A percentile compares a stretch with the other conserved stretches of the same genome.
These are phyloP conservation scores for Dendrocincla fuliginosa DNA, from an alignment of 2,797 vertebrate species.

Conservation along the genomic window DNA sequence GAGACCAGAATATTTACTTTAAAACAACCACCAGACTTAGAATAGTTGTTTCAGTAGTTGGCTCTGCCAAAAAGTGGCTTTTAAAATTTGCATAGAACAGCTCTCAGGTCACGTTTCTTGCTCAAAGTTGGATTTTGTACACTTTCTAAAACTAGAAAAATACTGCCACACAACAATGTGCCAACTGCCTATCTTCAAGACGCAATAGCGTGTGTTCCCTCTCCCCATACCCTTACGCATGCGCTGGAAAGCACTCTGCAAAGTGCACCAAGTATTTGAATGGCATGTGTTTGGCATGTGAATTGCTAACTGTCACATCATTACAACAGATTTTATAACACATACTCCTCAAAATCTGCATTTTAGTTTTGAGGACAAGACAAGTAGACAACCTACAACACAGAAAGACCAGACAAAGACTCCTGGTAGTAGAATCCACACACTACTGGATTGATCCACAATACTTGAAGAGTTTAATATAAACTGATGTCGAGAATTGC, in stretches of 20 bases:
- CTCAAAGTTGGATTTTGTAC: neutral
- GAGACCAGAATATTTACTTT: neutral
- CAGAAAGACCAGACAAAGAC: neutral
- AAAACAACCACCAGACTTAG: neutral
- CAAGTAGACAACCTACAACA: neutral
- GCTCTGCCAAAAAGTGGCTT: neutral
- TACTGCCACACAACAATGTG: neutral
- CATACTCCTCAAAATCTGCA: neutral
- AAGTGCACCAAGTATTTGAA: neutral
- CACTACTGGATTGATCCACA: neutral
- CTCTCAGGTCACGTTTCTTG: neutral
- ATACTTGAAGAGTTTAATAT: neutral
- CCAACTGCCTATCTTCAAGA: neutral
- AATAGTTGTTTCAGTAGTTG: neutral
- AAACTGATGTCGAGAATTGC: accelerated
- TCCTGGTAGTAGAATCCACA: neutral
- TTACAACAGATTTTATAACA: neutral
- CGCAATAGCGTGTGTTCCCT: neutral
- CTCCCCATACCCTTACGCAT: neutral
- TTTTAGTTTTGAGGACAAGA: neutral
- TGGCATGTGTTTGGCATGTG: accelerated
- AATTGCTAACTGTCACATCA: neutral
- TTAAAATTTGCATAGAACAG: neutral
- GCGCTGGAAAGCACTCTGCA: neutral
- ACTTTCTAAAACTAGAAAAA: neutral